Conservation (phyloP, 2,888 invertebrate genomes). For the Mesorhabditis spiculigera region DNA sequence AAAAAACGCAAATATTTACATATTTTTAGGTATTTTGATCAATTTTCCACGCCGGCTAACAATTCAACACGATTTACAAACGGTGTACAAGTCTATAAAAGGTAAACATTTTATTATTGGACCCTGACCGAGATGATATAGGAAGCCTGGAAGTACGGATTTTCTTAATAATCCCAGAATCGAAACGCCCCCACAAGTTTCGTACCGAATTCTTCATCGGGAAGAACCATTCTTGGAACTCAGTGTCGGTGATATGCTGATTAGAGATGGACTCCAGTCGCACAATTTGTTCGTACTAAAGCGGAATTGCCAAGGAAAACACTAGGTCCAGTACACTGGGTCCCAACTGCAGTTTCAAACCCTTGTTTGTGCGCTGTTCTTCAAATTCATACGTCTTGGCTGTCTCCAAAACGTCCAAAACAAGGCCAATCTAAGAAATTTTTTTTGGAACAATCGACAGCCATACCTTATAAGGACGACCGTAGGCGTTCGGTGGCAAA, state of each 20-base stretch:
- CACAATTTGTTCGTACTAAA: slow-evolving; percentile 85
- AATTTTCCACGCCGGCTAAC: no score
- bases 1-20: no score
- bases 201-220: slow-evolving; percentile 66
- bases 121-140: no score
- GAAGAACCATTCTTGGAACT: slow-evolving; percentile 88
- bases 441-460: not conserved
- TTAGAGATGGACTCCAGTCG: slow-evolving; percentile 95
- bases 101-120: no score
- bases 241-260: slow-evolving; percentile 80
- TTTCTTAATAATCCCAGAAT: no score
- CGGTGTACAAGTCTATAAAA: no score
- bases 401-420: slow-evolving; percentile 71
- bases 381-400: slow-evolving; percentile 79
- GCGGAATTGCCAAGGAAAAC: slow-evolving; percentile 34
- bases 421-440: slow-evolving; percentile 69
- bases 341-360: slow-evolving; percentile 10
- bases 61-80: no score
- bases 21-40: no score
- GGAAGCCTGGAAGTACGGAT: no score
- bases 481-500: slow-evolving; percentile 59
- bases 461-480: not conserved
- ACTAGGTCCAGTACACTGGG: not conserved
- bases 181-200: no score
- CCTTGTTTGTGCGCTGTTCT: slow-evolving; percentile 85